Percentiles rank a stretch among this genome's conserved stretches.
phyloP scores from a whole-genome alignment of 2,888 invertebrate genomes.

The Orthosia gothica region DNA sequence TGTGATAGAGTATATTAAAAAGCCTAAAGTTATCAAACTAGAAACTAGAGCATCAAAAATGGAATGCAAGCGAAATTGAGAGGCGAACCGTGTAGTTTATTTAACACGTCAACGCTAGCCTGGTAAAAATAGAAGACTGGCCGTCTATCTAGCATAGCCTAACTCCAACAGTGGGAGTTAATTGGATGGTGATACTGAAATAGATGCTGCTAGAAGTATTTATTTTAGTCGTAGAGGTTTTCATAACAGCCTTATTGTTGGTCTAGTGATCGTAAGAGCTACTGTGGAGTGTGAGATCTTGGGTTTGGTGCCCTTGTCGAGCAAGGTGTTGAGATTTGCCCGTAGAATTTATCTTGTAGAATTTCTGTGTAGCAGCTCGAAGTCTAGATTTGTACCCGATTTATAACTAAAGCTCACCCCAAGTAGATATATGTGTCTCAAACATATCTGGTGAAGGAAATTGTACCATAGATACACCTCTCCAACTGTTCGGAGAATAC shows the following conservation, averaged over 20 bases:
- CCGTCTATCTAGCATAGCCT: conserved; percentile 4
- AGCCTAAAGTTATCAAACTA: conserved; percentile 1
- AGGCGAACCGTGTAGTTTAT: conserved; percentile 31
- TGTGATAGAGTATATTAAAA: not conserved
- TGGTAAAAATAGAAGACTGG: conserved; percentile 40
- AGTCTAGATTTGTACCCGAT: too few relatives aligned
- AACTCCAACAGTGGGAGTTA: conserved; percentile 17
- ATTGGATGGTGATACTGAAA: conserved; percentile 26
- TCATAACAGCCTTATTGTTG: not conserved
- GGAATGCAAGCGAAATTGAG: conserved; percentile 34
- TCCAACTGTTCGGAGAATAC: too few relatives aligned
- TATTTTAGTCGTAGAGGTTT: not conserved
- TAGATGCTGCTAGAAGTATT: not conserved
- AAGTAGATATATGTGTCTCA: too few relatives aligned
- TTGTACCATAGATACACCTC: too few relatives aligned
- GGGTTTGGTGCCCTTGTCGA: too few relatives aligned
- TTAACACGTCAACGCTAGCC: conserved; percentile 37
- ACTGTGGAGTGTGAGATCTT: too few relatives aligned
- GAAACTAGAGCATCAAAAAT: conserved; percentile 36
- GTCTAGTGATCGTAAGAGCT: not conserved
- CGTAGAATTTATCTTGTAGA: too few relatives aligned
- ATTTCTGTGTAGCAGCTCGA: too few relatives aligned
- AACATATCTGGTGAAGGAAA: too few relatives aligned
- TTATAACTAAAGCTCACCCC: too few relatives aligned
- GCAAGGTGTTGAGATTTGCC: too few relatives aligned